Conservation (phyloP, 2,797 vertebrate genomes). For the Sebastes hopkinsi region DNA sequence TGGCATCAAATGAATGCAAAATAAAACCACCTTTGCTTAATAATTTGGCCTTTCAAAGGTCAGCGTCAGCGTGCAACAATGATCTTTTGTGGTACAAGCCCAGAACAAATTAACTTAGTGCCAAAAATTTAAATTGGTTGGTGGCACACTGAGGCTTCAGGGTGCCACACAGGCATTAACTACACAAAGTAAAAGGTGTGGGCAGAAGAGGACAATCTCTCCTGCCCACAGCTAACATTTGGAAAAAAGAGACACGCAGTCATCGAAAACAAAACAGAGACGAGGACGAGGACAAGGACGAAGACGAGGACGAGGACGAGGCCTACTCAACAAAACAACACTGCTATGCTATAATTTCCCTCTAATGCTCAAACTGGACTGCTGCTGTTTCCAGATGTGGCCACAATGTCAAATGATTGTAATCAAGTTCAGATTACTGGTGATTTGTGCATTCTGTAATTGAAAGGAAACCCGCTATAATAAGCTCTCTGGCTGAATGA, state of each 20-base stretch:
- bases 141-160: slow-evolving; percentile 27
- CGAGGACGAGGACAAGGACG: background rate
- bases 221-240: slow-evolving; percentile 14
- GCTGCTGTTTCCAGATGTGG: slow-evolving; percentile 17
- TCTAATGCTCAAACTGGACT: background rate
- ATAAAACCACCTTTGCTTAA: slow-evolving; percentile 31
- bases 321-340: background rate
- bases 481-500: background rate
- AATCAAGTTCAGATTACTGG: slow-evolving; percentile 10
- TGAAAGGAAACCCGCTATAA: slow-evolving; percentile 7
- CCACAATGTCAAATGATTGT: background rate
- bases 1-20: slow-evolving; percentile 43
- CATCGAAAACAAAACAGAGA: slow-evolving; percentile 13
- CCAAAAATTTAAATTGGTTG: slow-evolving; percentile 49
- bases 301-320: background rate
- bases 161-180: slow-evolving; percentile 25
- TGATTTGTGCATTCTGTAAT: slow-evolving; percentile 22
- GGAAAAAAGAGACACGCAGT: background rate
- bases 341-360: background rate
- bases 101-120: slow-evolving; percentile 51
- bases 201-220: slow-evolving; percentile 20
- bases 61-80: slow-evolving; percentile 47
- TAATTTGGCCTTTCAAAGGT: slow-evolving; percentile 43
- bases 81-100: slow-evolving; percentile 52
- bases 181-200: slow-evolving; percentile 34